Base-by-base conservation (phyloP, 2,113 vertebrate species). In the Sinocyclocheilus anshuiensis region DNA sequence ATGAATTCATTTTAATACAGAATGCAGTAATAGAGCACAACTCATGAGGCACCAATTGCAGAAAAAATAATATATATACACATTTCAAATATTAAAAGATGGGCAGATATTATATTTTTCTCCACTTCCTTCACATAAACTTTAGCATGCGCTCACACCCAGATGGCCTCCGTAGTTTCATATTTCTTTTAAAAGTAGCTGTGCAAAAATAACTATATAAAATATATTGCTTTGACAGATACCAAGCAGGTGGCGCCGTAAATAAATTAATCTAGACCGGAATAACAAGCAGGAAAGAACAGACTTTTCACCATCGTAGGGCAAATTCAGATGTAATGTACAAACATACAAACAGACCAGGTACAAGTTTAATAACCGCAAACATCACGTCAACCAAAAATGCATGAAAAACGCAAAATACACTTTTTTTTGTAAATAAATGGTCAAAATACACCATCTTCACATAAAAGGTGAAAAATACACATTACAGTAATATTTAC, bases 121-220 rank as follows among this genome's bases (percentile, higher is more conserved):
- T 90, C 90, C 81, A 83, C 89, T 87, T 93, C 89, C 92, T 91
- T 90, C 93, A 94, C 91, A 94, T 77, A 86, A 85, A 92, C 91
- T 90, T 91, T 93, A 91, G 91, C 94, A 93, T 94, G 93, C 94
- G 90, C 90, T 91, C 91, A 92, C 93, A 90, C 90, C 91, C 91
- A 92, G 84, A 89, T 88, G 84, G 90, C 84, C 88, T 90, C 90
- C 90, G 72, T 67, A 4, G 33, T 15, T 61, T 61, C 5, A 91
- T 94, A 89, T 92, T 92, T 92, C 90, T 93, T 59, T 87, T 83
- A 77, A 84, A 93, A 91, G 90, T 94, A 95, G 94, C 96, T 98
- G 97, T 99, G 97, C 97, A 98, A 97, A 96, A 96, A 98, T 96
- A 97, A 97, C 96, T 98, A 95, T 96, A 95, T 94, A 96, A 95